Evolutionary conservation across 1,140 invertebrate species (phyloP).

Genomic region (Drosophila albomicans): DNA sequence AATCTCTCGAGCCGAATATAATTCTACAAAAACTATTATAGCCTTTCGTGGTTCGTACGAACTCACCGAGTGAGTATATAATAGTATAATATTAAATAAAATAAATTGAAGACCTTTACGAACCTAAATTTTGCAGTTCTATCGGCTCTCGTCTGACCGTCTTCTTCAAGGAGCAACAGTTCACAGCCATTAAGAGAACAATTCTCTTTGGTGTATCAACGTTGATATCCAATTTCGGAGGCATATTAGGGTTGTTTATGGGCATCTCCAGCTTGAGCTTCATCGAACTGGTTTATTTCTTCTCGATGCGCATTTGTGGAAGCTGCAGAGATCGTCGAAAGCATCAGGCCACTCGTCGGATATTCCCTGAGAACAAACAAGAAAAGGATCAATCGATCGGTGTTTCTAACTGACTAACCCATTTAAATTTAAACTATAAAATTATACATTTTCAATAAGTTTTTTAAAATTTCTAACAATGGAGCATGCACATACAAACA

Average conservation of each 20-base stretch:
- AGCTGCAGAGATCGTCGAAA: constrained; percentile 69
- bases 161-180: constrained; percentile 88
- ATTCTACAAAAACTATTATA: constrained; percentile 61
- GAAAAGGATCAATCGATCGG: constrained; percentile 20
- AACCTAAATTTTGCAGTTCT: constrained; percentile 49
- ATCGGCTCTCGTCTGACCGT: constrained; percentile 84
- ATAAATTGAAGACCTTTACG: neutral
- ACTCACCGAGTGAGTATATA: constrained; percentile 62
- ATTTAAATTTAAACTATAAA: too few species aligned
- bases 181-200: constrained; percentile 87
- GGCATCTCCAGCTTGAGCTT: constrained; percentile 87
- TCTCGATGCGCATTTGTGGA: constrained; percentile 80
- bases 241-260: constrained; percentile 88
- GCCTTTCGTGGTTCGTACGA: constrained; percentile 72
- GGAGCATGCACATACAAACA: constrained; percentile 30
- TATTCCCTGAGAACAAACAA: constrained; percentile 39
- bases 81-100: constrained; percentile 28
- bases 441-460: too few species aligned
- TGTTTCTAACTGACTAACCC: neutral
- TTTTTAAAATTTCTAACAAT: constrained; percentile 9
- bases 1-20: constrained; percentile 86
- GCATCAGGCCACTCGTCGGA: constrained; percentile 54
- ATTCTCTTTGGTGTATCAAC: constrained; percentile 88
- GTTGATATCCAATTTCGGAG: constrained; percentile 89
- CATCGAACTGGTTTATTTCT: constrained; percentile 86